Evolutionary conservation across 2,888 invertebrate genomes (phyloP), one percentile per base, ranked within the genome.

Genomic region (Gisinianus flammeolus): DNA sequence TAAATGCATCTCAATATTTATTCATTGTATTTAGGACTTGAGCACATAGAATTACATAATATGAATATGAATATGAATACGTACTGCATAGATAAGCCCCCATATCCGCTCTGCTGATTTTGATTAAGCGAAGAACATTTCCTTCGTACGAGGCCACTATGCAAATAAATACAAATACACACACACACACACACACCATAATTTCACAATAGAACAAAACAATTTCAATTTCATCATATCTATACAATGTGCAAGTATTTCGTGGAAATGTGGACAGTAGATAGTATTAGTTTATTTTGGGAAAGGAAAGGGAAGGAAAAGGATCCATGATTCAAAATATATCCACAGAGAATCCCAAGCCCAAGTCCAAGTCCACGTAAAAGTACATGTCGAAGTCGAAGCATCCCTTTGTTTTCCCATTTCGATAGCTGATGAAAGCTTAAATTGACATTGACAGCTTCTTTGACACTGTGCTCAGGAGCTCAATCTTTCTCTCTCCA

Each of bases 41-140:
- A n/a, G n/a, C n/a, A n/a, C n/a, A n/a, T n/a, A n/a, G n/a, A n/a
- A n/a, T n/a, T n/a, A n/a, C n/a, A n/a, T n/a, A n/a, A n/a, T n/a
- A n/a, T n/a, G n/a, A n/a, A n/a, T n/a, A n/a, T n/a, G n/a, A n/a
- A n/a, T n/a, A n/a, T n/a, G 6, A 16, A 44, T 12, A 44, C 44
- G 12, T 6, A 44, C 44, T 44, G 44, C 6, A 44, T 6, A 44
- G 19, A 44, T 95, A 96, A 81, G 93, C 92, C 22, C 95, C 95
- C 95, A 95, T 95, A 87, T 95, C 95, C 66, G 93, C 92, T 80
- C 95, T 91, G 78, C 93, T 92, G 87, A 95, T 92, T 88, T 94
- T 95, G 83, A 90, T 89, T 82, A 95, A 89, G 81, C 91, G 91
- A 85, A 96, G 88, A 78, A 92, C 90, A 87, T 93, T 93, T 79